Evolutionary conservation across 2,888 invertebrate species (phyloP).

Genomic region (Synergus gifuensis): DNA sequence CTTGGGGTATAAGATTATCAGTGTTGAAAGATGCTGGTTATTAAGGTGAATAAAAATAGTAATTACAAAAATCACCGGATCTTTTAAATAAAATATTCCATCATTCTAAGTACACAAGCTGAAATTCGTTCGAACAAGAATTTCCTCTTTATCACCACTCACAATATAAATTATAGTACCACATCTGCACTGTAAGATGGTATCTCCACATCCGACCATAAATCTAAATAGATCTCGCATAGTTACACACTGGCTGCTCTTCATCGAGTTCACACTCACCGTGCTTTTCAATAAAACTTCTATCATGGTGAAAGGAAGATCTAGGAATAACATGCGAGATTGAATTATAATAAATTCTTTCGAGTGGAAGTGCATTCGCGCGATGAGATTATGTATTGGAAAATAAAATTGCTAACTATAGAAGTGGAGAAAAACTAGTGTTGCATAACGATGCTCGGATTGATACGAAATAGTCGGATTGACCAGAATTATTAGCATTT

Average conservation of each 20-base stretch:
- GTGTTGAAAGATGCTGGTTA: background rate
- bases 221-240: constrained; percentile 22
- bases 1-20: background rate
- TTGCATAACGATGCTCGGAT: too few relatives aligned
- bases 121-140: background rate
- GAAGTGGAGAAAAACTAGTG: background rate
- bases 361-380: background rate
- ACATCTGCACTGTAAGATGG: constrained; percentile 20
- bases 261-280: constrained; percentile 4
- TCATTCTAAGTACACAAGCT: background rate
- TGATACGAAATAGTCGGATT: too few relatives aligned
- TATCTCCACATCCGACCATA: constrained; percentile 13
- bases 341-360: background rate
- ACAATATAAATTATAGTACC: constrained; percentile 21
- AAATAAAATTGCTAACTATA: background rate
- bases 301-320: constrained; percentile 4
- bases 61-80: background rate
- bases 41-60: background rate
- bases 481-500: too few relatives aligned
- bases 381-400: background rate
- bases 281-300: constrained; percentile 12
- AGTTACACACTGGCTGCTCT: constrained; percentile 10
- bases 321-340: background rate
- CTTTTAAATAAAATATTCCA: background rate
- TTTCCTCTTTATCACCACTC: background rate